phyloP scores from a whole-genome alignment of 2,888 invertebrate species.

The Euspilapteryx auroguttella region DNA sequence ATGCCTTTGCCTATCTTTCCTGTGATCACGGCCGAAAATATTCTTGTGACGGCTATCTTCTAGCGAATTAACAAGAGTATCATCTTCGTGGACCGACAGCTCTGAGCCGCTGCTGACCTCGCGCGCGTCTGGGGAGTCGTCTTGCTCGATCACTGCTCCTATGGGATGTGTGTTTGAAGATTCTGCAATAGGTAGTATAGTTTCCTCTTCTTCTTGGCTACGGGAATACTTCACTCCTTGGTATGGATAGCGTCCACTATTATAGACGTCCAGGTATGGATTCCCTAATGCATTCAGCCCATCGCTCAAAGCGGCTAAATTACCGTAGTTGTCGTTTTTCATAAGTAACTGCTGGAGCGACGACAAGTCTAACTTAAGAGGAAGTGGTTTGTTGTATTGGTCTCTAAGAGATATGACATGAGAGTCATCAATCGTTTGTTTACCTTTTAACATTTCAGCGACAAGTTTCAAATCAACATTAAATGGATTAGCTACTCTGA shows the following conservation, averaged over 20 bases:
- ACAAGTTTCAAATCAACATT: slow-evolving; percentile 51
- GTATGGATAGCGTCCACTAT: slow-evolving; percentile 30
- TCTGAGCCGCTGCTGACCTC: slow-evolving; percentile 23
- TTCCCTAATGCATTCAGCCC: slow-evolving; percentile 22
- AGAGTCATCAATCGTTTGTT: slow-evolving; percentile 28
- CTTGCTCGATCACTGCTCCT: slow-evolving; percentile 50
- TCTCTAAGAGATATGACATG: slow-evolving; percentile 29
- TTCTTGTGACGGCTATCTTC: slow-evolving; percentile 26
- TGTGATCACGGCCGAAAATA: slow-evolving; percentile 3
- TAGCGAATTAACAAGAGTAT: slow-evolving; percentile 16
- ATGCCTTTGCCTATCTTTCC: slow-evolving; percentile 23
- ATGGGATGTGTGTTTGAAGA: slow-evolving; percentile 43
- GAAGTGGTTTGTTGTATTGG: slow-evolving; percentile 24
- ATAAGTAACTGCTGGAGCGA: slow-evolving; percentile 33
- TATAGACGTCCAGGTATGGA: slow-evolving; percentile 36
- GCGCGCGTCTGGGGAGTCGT: slow-evolving; percentile 22
- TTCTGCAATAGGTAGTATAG: slow-evolving; percentile 38
- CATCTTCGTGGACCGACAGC: slow-evolving; percentile 22
- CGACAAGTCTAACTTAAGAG: slow-evolving; percentile 33
- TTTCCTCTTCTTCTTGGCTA: slow-evolving; percentile 51
- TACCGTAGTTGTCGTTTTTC: slow-evolving; percentile 31
- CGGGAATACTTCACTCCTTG: slow-evolving; percentile 48
- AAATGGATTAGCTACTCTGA: slow-evolving; percentile 53
- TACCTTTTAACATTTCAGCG: slow-evolving; percentile 48
- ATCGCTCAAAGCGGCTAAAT: slow-evolving; percentile 19